phyloP scores from a whole-genome alignment of 2,797 vertebrate species.

The Psittacula echo region DNA sequence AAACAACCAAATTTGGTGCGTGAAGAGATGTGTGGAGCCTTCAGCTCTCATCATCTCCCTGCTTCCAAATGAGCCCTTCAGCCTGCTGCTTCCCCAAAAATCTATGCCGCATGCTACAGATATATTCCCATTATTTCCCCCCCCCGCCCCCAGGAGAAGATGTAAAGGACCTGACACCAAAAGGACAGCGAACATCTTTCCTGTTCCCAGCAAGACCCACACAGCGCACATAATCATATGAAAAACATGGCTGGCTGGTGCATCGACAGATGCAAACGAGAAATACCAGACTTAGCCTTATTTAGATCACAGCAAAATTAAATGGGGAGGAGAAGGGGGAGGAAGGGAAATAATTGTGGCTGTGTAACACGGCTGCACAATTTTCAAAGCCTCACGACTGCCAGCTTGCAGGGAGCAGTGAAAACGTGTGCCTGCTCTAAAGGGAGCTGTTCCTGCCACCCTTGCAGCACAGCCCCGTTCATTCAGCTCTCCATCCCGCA shows the following conservation, averaged over 20 bases:
- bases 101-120: not conserved
- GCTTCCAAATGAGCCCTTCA: not conserved
- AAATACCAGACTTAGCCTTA: constrained; percentile 53
- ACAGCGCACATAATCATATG: constrained; percentile 52
- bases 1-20: constrained; percentile 52
- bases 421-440: constrained; percentile 23
- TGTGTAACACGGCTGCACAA: constrained; percentile 65
- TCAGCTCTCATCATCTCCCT: not conserved
- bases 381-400: constrained; percentile 32
- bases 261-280: constrained; percentile 65
- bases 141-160: not conserved
- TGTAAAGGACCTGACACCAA: constrained; percentile 52
- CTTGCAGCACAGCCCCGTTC: constrained; percentile 12
- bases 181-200: constrained; percentile 49
- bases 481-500: not conserved
- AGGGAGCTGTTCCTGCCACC: constrained; percentile 46
- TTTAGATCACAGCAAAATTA: constrained; percentile 56
- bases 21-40: not conserved
- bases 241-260: constrained; percentile 82
- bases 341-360: constrained; percentile 51
- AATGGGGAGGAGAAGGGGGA: not conserved
- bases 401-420: constrained; percentile 37
- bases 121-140: not conserved
- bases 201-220: constrained; percentile 42
- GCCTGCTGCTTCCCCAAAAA: constrained; percentile 12